Evolutionary conservation across 2,888 invertebrate genomes (phyloP).

Genomic region (Dicyrtomina minuta): DNA sequence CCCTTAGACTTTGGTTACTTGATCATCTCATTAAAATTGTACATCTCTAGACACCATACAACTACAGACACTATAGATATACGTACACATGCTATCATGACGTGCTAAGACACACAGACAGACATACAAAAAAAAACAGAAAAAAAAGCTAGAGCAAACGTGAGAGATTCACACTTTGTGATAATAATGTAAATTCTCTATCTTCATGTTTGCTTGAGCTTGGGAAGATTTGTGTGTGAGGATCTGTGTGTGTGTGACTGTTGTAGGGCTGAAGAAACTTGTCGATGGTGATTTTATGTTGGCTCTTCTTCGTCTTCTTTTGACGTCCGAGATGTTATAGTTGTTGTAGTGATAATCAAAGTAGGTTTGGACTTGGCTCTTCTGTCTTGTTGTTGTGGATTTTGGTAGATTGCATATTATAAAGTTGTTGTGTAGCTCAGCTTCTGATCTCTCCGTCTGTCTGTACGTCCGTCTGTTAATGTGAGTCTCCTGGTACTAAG

Average conservation of each 20-base stretch:
- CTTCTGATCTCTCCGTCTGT: too few species aligned
- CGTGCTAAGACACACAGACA: not conserved
- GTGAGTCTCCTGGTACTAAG: too few species aligned
- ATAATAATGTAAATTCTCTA: slow-evolving; percentile 3
- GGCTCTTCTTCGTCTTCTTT: too few species aligned
- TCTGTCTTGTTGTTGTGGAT: too few species aligned
- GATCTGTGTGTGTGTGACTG: not conserved
- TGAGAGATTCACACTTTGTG: slow-evolving; percentile 4
- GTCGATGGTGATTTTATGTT: too few species aligned
- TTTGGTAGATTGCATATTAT: too few species aligned
- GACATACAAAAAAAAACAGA: not conserved
- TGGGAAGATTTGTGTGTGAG: not conserved
- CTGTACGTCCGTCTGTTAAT: too few species aligned
- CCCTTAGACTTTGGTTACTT: not conserved
- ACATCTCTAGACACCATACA: too few species aligned
- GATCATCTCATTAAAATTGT: slow-evolving; percentile 18
- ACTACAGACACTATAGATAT: not conserved
- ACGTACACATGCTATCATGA: not conserved
- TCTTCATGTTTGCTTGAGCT: slow-evolving; percentile 2
- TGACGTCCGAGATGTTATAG: too few species aligned
- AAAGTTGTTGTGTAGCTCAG: too few species aligned
- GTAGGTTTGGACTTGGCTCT: too few species aligned
- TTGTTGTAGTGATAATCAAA: too few species aligned
- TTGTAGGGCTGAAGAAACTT: not conserved
- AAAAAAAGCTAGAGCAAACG: slow-evolving; percentile 1